These are phyloP conservation scores for Neosilurus mollespiculum DNA, from an alignment of 2,797 vertebrate genomes.

Conservation along the genomic window DNA sequence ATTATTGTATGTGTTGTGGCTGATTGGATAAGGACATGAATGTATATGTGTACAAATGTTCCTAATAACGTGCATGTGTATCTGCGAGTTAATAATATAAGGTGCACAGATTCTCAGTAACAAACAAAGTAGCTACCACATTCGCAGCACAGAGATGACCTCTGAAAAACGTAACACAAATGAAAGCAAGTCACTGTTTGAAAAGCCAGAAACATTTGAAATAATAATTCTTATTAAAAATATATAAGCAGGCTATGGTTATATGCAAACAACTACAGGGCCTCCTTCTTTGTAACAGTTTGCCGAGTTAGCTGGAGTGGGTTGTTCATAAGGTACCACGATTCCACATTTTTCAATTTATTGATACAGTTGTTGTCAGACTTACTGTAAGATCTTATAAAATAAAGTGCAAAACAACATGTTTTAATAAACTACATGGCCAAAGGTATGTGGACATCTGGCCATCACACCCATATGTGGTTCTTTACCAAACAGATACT, in stretches of 20 bases:
- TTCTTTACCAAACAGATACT: no score
- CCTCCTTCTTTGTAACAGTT: background rate
- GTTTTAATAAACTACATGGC: no score
- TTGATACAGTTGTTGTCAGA: background rate
- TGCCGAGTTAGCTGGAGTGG: background rate
- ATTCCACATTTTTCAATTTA: background rate
- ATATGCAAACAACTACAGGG: background rate
- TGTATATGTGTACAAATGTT: no score
- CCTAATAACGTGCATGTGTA: no score
- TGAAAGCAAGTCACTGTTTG: background rate
- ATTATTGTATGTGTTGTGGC: no score
- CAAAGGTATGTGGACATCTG: no score
- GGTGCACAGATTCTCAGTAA: background rate
- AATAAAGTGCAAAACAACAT: no score
- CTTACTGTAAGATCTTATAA: no score
- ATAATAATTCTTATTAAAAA: background rate
- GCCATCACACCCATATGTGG: no score
- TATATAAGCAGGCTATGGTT: background rate
- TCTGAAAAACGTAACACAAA: background rate
- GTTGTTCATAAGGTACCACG: background rate
- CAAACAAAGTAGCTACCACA: background rate
- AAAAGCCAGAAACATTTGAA: background rate
- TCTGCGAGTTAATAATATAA: constrained; percentile 1
- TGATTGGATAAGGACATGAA: no score
- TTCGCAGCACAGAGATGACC: background rate